Conservation (phyloP, 2,797 vertebrate genomes). For the Hafferia zeledoni region DNA sequence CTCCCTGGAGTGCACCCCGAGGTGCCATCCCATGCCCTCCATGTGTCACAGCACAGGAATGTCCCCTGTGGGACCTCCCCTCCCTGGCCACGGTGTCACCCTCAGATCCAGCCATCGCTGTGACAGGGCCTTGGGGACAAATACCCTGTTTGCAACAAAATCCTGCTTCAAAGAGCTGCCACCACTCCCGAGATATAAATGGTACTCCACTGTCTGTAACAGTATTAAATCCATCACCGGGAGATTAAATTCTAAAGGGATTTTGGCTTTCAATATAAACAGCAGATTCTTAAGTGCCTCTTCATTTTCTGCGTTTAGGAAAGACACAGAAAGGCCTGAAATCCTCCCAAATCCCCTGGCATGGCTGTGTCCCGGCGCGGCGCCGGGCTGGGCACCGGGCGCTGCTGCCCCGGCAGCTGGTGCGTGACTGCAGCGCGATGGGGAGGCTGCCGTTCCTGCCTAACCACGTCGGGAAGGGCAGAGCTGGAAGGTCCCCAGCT, state of each 20-base stretch:
- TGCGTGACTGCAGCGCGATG: not conserved
- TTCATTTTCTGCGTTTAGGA: slow-evolving; percentile 58
- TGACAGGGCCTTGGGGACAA: not conserved
- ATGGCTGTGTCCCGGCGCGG: not conserved
- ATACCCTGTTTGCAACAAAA: slow-evolving; percentile 34
- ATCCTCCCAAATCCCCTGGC: slow-evolving; percentile 34
- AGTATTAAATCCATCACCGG: slow-evolving; percentile 63
- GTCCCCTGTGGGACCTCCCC: not conserved
- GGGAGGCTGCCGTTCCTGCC: not conserved
- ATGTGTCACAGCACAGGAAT: fast-evolving
- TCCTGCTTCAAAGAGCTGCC: slow-evolving; percentile 29
- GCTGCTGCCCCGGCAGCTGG: not conserved
- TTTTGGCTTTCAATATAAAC: slow-evolving; percentile 68
- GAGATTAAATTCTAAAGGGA: slow-evolving; percentile 73
- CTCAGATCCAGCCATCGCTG: fast-evolving
- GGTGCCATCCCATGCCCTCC: fast-evolving
- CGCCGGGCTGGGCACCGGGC: not conserved
- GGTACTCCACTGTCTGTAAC: slow-evolving; percentile 53
- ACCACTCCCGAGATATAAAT: not conserved
- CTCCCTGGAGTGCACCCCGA: fast-evolving
- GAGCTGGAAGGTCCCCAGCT: not conserved
- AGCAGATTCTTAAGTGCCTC: slow-evolving; percentile 67
- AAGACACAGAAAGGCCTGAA: slow-evolving; percentile 54
- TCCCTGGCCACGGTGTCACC: not conserved
- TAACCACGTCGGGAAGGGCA: not conserved